These are phyloP conservation scores for Tragelaphus eurycerus DNA, from an alignment of 2,797 vertebrate genomes.

Conservation along the genomic window DNA sequence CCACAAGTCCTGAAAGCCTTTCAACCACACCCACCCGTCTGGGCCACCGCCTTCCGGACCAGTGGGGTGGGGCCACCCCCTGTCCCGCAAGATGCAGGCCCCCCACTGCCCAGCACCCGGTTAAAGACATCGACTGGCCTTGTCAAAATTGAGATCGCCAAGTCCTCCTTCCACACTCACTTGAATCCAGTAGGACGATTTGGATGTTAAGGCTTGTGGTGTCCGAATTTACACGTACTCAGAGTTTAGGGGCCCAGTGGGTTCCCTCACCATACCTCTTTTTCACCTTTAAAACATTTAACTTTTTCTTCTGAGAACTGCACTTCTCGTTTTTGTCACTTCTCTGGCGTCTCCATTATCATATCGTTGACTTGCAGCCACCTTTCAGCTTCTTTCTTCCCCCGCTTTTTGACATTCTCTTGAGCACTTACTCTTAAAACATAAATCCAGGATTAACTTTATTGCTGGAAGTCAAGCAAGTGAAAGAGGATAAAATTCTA, in stretches of 20 bases:
- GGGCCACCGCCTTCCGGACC: fast-evolving
- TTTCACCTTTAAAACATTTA: neutral
- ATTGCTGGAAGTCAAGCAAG: neutral
- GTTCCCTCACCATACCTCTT: neutral
- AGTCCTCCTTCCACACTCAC: neutral
- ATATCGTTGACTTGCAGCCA: neutral
- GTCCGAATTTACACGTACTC: neutral
- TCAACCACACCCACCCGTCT: neutral
- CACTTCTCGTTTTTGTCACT: neutral
- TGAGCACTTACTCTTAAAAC: neutral
- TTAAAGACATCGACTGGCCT: neutral
- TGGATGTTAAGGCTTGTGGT: neutral
- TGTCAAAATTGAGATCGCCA: neutral
- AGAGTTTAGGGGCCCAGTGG: neutral
- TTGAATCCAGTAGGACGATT: neutral
- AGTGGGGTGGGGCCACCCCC: neutral
- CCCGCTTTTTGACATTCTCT: neutral
- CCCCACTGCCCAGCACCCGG: neutral
- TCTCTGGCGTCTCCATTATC: neutral
- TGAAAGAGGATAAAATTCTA: neutral
- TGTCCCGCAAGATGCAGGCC: neutral
- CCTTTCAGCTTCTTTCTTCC: neutral
- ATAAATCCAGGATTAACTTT: neutral
- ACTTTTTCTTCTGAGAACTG: neutral
- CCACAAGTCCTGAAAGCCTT: neutral